Base-by-base conservation (phyloP, 2,888 invertebrate genomes). In the Diploptera punctata region DNA sequence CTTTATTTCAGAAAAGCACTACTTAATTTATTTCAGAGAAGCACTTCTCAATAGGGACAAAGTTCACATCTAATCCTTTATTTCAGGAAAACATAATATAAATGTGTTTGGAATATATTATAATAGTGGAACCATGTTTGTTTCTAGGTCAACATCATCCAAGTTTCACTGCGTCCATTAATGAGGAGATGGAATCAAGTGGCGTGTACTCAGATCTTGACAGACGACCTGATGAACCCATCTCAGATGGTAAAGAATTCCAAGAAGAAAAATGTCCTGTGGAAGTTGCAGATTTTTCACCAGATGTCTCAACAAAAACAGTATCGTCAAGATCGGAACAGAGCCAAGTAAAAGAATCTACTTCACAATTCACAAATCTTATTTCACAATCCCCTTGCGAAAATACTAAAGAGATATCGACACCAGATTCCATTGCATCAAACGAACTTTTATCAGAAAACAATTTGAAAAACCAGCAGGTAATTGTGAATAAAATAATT, bases 121-220 rank as follows among this genome's bases (percentile, higher is more conserved):
- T n/a, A n/a, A n/a, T n/a, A n/a, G n/a, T n/a, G n/a, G n/a, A n/a
- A 4, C 18, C 5, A 1, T 49, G 49, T 49, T 19, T 18, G 3
- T 49, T 19, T 57, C 9, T 29, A 57, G 57, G 57, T 76, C 77
- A 73, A 10, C 74, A 67, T 18, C 73, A 67, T 29, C 82, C 82
- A 9, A 82, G 82, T 72, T 82, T 83, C 73, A 81, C 81, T 86
- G n/a, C 81, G 84, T 72, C 87, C 86, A 78, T 86, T 84, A 29
- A 87, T 75, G 94, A 94, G 81, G 94, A 94, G 79, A 95, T 95
- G 95, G 95, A 95, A 80, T 95, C 94, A 0, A 94, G 94, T 79
- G 95, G 95, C 0, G 91, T 95, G 65, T 95, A 94, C 79, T 95
- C 95, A 0, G 95, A 95, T 81, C 89, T 94, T 75, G 94, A 94